A percentile compares a stretch with the other conserved stretches of the same genome.
These are phyloP conservation scores for Tolmerus cingulatus DNA, from an alignment of 2,888 invertebrate genomes.

Conservation along the genomic window DNA sequence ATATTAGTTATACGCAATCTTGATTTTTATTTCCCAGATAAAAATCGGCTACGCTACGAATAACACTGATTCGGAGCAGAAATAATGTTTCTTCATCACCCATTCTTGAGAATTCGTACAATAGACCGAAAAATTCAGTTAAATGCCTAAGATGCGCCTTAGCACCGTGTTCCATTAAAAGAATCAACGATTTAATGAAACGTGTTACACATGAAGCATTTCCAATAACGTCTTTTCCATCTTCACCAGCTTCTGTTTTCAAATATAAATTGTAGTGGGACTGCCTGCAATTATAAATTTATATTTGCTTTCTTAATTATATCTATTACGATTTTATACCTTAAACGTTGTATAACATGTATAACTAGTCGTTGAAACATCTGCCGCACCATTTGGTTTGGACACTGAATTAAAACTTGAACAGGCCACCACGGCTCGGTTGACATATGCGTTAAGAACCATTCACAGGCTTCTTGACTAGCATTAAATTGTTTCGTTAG, in stretches of 20 bases:
- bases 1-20: conserved; percentile 68
- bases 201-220: conserved; percentile 89
- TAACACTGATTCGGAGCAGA: conserved; percentile 84
- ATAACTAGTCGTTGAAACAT: conserved; percentile 96
- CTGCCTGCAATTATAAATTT: conserved; percentile 60
- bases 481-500: conserved; percentile 94
- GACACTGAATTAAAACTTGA: conserved; percentile 92
- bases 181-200: conserved; percentile 87
- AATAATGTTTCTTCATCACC: conserved; percentile 93
- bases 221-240: conserved; percentile 66
- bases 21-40: conserved; percentile 84
- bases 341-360: conserved; percentile 90
- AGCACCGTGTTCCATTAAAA: conserved; percentile 86
- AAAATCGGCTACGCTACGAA: conserved; percentile 89
- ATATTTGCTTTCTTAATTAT: background rate
- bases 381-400: conserved; percentile 95
- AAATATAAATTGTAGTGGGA: conserved; percentile 71
- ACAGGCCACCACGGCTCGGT: conserved; percentile 96
- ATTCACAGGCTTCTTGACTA: conserved; percentile 87
- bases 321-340: conserved; percentile 63
- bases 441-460: conserved; percentile 94
- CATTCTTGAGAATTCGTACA: conserved; percentile 94
- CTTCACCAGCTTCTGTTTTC: conserved; percentile 66
- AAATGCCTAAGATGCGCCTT: conserved; percentile 86
- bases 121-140: conserved; percentile 90